phyloP scores from a whole-genome alignment of 2,797 vertebrate genomes.

The Tachyglossus aculeatus region DNA sequence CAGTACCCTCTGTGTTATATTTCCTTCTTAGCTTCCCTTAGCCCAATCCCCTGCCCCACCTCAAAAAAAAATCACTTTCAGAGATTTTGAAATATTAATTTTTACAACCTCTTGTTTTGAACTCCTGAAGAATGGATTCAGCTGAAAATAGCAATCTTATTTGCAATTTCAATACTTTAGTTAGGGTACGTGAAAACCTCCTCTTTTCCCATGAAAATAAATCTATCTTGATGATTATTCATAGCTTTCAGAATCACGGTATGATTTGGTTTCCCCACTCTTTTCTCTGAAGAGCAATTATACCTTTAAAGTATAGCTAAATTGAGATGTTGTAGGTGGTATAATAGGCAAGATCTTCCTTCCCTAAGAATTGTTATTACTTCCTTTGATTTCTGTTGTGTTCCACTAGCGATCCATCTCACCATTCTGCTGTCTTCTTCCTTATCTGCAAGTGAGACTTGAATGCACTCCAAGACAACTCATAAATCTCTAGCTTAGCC shows the following conservation, averaged over 20 bases:
- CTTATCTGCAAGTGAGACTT: constrained; percentile 14
- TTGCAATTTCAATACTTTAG: not conserved
- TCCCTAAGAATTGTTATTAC: constrained; percentile 8
- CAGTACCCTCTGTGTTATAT: too few species aligned
- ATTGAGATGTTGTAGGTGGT: not conserved
- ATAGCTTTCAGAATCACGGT: not conserved
- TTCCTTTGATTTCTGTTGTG: constrained; percentile 49
- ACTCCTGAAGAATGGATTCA: not conserved
- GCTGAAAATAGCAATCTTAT: not conserved
- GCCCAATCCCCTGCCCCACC: not conserved
- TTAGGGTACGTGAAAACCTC: not conserved
- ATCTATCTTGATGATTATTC: constrained; percentile 2
- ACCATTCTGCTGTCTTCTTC: constrained; percentile 28
- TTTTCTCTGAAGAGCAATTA: constrained; percentile 3
- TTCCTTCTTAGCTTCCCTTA: not conserved
- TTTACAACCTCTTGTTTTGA: too few species aligned
- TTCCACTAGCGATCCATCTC: constrained; percentile 26
- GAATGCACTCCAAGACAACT: constrained; percentile 33
- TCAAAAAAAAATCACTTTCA: not conserved
- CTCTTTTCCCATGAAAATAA: not conserved
- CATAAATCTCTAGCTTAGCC: constrained; percentile 43
- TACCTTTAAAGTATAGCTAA: not conserved
- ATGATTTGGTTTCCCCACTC: not conserved
- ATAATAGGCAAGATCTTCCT: constrained; percentile 7
- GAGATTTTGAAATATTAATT: not conserved